These are phyloP conservation scores for Picus viridis DNA, from an alignment of 2,797 vertebrate species.

Conservation along the genomic window DNA sequence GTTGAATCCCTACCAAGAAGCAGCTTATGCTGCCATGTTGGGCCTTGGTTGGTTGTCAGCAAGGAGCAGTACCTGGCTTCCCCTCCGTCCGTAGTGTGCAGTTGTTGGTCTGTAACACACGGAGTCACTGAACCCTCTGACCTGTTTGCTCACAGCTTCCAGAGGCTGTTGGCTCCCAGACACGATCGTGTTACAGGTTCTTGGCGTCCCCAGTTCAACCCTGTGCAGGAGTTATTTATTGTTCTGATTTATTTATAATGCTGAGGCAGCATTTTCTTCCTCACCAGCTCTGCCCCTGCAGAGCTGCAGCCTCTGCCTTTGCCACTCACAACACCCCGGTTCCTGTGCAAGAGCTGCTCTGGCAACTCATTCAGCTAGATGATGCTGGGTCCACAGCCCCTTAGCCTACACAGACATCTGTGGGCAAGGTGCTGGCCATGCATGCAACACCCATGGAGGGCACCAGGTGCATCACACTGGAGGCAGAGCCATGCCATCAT, in stretches of 20 bases:
- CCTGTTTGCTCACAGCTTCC: slow-evolving; percentile 48
- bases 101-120: neutral
- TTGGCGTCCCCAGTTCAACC: slow-evolving; percentile 21
- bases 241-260: neutral
- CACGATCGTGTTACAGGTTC: slow-evolving; percentile 11
- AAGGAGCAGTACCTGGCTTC: neutral
- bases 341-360: neutral
- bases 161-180: neutral
- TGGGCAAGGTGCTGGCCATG: neutral
- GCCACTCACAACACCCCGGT: neutral
- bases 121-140: slow-evolving; percentile 44
- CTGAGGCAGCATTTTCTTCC: neutral
- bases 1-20: neutral
- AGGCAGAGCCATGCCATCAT: neutral
- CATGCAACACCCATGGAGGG: neutral
- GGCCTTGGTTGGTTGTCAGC: neutral
- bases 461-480: fast-evolving
- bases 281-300: neutral
- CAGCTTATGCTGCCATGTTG: neutral
- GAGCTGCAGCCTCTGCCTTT: neutral
- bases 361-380: neutral
- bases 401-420: neutral
- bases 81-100: neutral
- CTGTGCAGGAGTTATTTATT: slow-evolving; percentile 52
- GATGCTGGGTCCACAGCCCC: neutral